Evolutionary conservation across 2,113 vertebrate species (phyloP).

Genomic region (Macrotus californicus): DNA sequence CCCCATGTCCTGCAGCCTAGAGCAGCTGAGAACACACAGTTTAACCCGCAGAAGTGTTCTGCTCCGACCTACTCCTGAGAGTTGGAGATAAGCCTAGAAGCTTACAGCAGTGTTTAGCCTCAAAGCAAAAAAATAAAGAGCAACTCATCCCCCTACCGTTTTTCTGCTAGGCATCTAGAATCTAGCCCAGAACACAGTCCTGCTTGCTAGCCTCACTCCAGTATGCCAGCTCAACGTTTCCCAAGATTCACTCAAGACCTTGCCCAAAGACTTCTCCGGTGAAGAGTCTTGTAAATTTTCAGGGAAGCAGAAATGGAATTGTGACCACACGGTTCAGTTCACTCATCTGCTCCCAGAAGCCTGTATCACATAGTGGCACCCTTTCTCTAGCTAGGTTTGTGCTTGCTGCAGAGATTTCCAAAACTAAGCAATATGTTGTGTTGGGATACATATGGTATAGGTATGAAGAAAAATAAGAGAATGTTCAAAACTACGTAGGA

Average conservation of each 20-base stretch:
- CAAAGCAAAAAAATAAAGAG: neutral
- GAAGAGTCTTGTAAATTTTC: neutral
- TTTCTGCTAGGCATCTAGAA: neutral
- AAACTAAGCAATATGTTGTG: neutral
- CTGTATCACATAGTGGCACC: neutral
- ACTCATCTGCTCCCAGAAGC: neutral
- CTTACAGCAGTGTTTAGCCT: neutral
- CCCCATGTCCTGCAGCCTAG: neutral
- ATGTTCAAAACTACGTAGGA: neutral
- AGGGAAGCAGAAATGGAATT: neutral
- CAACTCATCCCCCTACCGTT: neutral
- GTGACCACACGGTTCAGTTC: neutral
- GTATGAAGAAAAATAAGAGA: neutral
- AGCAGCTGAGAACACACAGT: neutral
- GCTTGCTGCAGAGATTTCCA: neutral
- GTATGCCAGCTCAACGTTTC: neutral
- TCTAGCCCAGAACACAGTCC: neutral
- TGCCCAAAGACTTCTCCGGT: neutral
- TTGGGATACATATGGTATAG: neutral
- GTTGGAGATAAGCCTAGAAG: neutral
- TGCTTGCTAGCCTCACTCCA: neutral
- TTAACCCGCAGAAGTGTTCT: neutral
- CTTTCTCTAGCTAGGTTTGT: neutral
- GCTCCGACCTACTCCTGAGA: neutral
- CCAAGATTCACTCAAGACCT: neutral